These are phyloP conservation scores for Apamea monoglypha DNA, from an alignment of 2,888 invertebrate species.

Conservation along the genomic window DNA sequence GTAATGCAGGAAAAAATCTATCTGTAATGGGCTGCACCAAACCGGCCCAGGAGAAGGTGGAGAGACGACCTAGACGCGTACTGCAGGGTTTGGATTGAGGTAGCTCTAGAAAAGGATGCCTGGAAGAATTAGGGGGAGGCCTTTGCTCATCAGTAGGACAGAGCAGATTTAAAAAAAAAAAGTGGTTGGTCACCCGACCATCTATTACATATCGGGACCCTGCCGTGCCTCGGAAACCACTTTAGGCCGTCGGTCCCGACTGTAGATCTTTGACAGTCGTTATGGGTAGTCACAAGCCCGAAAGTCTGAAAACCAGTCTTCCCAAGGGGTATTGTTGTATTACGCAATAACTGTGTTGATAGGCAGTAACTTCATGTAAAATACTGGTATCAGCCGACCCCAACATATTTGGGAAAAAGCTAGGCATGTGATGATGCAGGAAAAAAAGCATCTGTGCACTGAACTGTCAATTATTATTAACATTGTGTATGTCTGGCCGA, in stretches of 20 bases:
- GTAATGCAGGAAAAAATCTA: background rate
- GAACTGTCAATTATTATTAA: background rate
- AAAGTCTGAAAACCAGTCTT: background rate
- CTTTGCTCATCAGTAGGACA: too few species aligned
- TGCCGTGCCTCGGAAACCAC: background rate
- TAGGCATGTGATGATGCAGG: background rate
- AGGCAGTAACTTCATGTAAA: background rate
- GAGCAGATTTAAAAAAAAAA: too few species aligned
- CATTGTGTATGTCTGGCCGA: background rate
- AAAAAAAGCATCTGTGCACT: background rate
- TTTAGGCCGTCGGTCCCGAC: background rate
- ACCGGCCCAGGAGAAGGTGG: too few species aligned
- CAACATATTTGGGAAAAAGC: background rate
- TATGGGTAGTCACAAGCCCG: background rate
- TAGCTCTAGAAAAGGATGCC: too few species aligned
- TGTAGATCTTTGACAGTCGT: background rate
- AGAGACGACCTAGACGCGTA: too few species aligned
- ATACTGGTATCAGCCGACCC: background rate
- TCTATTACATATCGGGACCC: too few species aligned
- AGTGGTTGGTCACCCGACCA: background rate
- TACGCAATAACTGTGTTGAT: too few species aligned
- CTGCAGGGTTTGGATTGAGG: too few species aligned
- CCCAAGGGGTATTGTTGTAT: background rate
- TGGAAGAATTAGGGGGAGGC: too few species aligned
- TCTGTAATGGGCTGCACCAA: background rate